A percentile compares a stretch with the other conserved stretches of the same genome.
Conservation (phyloP, 2,888 invertebrate genomes). For the Nomada fabriciana region DNA sequence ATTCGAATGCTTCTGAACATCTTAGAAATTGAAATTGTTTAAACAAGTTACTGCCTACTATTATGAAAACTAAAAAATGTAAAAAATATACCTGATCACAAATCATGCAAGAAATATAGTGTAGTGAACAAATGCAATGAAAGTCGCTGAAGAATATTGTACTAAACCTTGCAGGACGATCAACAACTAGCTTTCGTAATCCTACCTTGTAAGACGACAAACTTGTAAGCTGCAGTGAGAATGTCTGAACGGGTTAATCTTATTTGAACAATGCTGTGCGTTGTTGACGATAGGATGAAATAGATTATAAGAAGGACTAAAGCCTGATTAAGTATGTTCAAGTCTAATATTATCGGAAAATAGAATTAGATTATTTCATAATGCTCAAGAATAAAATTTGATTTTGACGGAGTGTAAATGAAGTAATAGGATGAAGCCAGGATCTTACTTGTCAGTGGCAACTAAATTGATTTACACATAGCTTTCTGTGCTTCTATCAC, state of each 20-base stretch:
- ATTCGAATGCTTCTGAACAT: no score
- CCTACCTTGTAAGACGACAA: not conserved
- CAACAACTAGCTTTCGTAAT: not conserved
- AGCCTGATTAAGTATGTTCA: not conserved
- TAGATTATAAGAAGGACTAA: conserved; percentile 1
- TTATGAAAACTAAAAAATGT: no score
- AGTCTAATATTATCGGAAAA: not conserved
- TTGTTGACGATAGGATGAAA: not conserved
- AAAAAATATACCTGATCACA: no score
- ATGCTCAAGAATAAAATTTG: not conserved
- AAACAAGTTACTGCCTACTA: no score
- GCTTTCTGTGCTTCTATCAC: not conserved
- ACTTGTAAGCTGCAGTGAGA: conserved; percentile 1
- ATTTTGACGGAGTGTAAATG: not conserved
- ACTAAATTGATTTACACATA: no score
- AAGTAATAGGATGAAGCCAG: not conserved
- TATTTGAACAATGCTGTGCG: not conserved
- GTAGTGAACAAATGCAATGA: not conserved
- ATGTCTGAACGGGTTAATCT: not conserved
- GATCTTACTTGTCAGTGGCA: no score
- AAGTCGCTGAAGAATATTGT: not conserved
- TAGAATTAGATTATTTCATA: not conserved
- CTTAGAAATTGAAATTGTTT: no score
- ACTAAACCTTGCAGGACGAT: not conserved
- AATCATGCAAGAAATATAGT: not conserved